Percentiles rank a stretch among this genome's conserved stretches.
phyloP scores from a whole-genome alignment of 1,140 invertebrate species.

The Caenorhabditis latens region DNA sequence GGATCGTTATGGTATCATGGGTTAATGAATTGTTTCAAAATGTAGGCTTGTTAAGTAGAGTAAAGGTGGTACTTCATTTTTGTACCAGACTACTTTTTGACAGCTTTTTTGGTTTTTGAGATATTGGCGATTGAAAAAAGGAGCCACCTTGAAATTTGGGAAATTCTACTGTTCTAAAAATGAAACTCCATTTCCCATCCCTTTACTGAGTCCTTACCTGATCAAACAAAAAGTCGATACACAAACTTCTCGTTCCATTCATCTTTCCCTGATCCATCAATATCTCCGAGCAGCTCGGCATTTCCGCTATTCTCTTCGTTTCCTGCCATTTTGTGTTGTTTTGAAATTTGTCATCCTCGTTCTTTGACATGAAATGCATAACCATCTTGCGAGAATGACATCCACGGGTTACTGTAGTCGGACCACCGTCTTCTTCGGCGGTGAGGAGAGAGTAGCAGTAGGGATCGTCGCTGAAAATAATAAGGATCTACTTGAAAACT shows the following conservation, averaged over 20 bases:
- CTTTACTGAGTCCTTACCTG: neutral
- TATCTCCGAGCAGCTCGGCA: slow-evolving; percentile 52
- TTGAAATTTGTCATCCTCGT: slow-evolving; percentile 59
- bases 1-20: neutral
- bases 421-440: slow-evolving; percentile 54
- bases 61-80: neutral
- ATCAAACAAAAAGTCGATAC: slow-evolving; percentile 46
- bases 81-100: no score
- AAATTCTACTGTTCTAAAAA: no score
- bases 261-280: neutral
- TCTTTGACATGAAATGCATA: slow-evolving; percentile 56
- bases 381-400: slow-evolving; percentile 61
- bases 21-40: neutral
- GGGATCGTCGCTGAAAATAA: slow-evolving; percentile 10
- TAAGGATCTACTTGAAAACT: neutral
- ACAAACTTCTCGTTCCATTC: slow-evolving; percentile 51
- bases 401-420: slow-evolving; percentile 54
- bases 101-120: no score
- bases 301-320: slow-evolving; percentile 41
- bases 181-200: no score
- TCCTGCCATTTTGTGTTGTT: slow-evolving; percentile 61
- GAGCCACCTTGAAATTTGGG: neutral
- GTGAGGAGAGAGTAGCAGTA: slow-evolving; percentile 12
- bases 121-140: no score
- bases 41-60: neutral